Evolutionary conservation across 2,888 invertebrate species (phyloP).

Genomic region (Chirona hameri): DNA sequence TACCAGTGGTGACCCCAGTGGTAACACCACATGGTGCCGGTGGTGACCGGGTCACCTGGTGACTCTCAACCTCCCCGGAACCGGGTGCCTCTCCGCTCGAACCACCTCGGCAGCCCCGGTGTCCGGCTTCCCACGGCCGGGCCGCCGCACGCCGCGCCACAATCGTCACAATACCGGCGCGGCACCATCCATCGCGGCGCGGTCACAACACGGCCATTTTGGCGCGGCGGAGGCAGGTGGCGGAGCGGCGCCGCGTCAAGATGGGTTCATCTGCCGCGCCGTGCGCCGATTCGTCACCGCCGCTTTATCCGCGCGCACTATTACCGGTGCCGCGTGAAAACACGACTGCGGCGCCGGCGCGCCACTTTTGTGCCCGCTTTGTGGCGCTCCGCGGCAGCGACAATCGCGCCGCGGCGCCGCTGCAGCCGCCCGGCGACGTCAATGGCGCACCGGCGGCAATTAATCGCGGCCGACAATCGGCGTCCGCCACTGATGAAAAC

Average conservation of each 20-base stretch:
- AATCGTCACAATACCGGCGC: not conserved
- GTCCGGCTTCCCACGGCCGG: not conserved
- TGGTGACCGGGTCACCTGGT: too few relatives aligned
- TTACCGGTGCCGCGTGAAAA: constrained; percentile 1
- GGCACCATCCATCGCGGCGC: constrained; percentile 1
- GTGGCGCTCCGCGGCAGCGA: constrained; percentile 8
- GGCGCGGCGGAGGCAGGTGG: not conserved
- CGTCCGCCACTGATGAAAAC: not conserved
- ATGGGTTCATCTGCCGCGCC: constrained; percentile 3
- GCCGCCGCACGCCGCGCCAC: not conserved
- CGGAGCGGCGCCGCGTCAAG: not conserved
- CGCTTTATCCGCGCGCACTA: not conserved
- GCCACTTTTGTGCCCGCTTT: constrained; percentile 7
- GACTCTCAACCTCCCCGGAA: too few relatives aligned
- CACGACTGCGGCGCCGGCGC: not conserved
- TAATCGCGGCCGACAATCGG: not conserved
- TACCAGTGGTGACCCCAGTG: not conserved
- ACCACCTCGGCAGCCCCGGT: not conserved
- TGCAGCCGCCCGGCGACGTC: not conserved
- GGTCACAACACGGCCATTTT: constrained; percentile 24
- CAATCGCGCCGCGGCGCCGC: constrained; percentile 2
- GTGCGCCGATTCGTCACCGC: not conserved
- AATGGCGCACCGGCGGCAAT: constrained; percentile 24
- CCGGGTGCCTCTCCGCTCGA: not conserved
- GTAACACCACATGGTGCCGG: too few relatives aligned